Percentiles rank a stretch among this genome's conserved stretches.
Evolutionary conservation across 2,113 vertebrate species (phyloP).

Genomic region (Melanerpes aurifrons): DNA sequence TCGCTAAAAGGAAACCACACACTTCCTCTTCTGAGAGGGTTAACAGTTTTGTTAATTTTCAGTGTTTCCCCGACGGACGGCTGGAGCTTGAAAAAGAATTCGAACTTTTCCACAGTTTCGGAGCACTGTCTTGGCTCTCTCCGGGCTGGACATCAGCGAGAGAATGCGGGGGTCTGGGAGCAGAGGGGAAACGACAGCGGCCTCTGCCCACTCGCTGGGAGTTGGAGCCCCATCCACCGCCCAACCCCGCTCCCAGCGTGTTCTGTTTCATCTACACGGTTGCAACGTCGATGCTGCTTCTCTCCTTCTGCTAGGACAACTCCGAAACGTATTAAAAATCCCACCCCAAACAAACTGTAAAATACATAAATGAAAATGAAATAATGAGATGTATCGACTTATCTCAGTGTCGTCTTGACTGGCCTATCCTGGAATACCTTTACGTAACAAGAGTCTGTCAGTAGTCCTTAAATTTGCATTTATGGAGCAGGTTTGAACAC

Average conservation of each 20-base stretch:
- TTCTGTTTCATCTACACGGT: rapidly evolving
- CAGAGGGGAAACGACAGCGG: background rate
- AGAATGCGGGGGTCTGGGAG: too few species aligned
- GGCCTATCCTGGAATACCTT: background rate
- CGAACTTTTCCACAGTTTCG: background rate
- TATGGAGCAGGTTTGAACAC: background rate
- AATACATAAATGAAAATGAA: too few species aligned
- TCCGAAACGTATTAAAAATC: background rate
- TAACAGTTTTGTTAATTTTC: background rate
- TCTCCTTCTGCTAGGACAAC: rapidly evolving
- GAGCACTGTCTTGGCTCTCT: background rate
- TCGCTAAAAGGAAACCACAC: background rate
- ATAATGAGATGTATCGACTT: background rate
- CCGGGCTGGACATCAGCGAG: too few species aligned
- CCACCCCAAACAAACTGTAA: too few species aligned
- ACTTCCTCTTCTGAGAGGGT: background rate
- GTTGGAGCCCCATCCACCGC: too few species aligned
- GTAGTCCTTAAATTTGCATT: background rate
- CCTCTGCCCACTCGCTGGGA: rapidly evolving
- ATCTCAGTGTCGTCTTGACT: background rate
- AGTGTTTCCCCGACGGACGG: background rate
- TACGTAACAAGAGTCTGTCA: background rate
- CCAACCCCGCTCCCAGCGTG: rapidly evolving
- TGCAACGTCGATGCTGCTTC: background rate
- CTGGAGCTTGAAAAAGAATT: background rate